A percentile compares a stretch with the other conserved stretches of the same genome.
Conservation (phyloP, 2,113 vertebrate genomes). For the Apeltes quadracus region DNA sequence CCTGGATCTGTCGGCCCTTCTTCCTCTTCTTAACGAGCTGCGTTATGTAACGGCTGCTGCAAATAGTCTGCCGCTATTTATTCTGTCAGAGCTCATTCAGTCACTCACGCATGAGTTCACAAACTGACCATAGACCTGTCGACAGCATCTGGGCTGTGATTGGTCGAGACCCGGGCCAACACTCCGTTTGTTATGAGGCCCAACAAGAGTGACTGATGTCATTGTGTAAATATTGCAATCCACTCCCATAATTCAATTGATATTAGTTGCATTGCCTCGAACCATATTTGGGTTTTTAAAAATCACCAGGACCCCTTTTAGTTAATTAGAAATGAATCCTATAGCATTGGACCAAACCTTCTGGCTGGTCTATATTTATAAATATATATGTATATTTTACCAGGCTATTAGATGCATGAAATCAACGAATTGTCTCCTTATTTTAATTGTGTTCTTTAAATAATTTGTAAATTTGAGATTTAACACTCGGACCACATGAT, state of each 20-base stretch:
- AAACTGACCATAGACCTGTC: not conserved
- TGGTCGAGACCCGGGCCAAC: not conserved
- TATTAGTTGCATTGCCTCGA: not conserved
- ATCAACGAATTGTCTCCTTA: too few species aligned
- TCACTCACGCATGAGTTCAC: conserved; percentile 15
- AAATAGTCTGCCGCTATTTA: conserved; percentile 11
- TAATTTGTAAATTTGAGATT: not conserved
- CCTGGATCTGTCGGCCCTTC: conserved; percentile 5
- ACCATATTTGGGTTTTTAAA: not conserved
- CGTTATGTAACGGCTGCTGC: not conserved
- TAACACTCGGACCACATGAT: not conserved
- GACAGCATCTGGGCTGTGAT: conserved; percentile 16
- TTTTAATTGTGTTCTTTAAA: not conserved
- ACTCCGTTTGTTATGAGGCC: not conserved
- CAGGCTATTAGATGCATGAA: not conserved
- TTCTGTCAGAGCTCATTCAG: conserved; percentile 4
- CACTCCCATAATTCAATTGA: not conserved
- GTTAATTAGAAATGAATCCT: not conserved
- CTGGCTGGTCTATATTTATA: too few species aligned
- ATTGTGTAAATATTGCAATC: not conserved
- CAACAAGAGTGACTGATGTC: not conserved
- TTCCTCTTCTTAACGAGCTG: not conserved
- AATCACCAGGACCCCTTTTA: too few species aligned
- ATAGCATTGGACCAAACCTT: not conserved
- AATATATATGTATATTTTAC: not conserved